Evolutionary conservation across 2,797 vertebrate genomes (phyloP).

Genomic region (Cryptoblepharus egeriae): DNA sequence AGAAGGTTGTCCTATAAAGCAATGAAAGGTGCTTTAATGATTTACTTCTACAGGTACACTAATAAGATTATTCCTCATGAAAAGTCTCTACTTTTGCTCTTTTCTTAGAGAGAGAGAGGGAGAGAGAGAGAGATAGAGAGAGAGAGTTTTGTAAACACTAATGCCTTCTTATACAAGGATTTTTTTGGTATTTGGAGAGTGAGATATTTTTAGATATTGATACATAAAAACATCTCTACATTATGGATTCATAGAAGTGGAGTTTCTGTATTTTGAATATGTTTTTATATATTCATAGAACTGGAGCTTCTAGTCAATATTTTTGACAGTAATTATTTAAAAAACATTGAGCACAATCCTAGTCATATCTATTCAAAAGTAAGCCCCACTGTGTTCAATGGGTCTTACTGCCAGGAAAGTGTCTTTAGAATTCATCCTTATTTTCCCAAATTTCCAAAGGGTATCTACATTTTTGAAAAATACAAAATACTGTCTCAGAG

Average conservation of each 20-base stretch:
- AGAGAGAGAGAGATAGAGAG: too few species aligned
- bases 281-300: too few species aligned
- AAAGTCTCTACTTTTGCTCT: neutral
- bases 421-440: too few species aligned
- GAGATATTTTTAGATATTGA: neutral
- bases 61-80: slow-evolving; percentile 11
- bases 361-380: too few species aligned
- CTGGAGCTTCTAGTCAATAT: neutral
- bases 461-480: neutral
- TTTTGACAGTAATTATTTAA: neutral
- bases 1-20: slow-evolving; percentile 93
- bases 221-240: neutral
- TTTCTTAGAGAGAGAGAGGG: too few species aligned
- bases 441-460: neutral
- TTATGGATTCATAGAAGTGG: neutral
- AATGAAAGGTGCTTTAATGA: slow-evolving; percentile 95
- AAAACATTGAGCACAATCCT: too few species aligned
- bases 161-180: neutral
- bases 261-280: too few species aligned
- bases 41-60: slow-evolving; percentile 93
- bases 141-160: neutral
- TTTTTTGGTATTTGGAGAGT: neutral
- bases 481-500: neutral
- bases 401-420: too few species aligned
- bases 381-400: too few species aligned